Evolutionary conservation across 2,797 vertebrate species (phyloP).

Genomic region (Ispidina picta): DNA sequence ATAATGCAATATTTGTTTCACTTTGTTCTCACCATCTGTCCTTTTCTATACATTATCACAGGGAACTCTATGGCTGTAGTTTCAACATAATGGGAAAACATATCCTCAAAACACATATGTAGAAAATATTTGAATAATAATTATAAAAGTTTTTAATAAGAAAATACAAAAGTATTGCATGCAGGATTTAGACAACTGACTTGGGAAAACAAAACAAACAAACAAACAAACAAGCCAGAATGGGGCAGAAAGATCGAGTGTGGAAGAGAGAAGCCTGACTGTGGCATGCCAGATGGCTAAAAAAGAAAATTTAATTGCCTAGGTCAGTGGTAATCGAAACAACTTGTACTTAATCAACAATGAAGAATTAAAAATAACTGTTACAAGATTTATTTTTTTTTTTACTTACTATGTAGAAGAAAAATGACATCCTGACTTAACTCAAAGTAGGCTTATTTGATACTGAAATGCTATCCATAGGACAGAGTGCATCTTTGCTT

Average conservation of each 20-base stretch:
- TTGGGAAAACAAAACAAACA: neutral
- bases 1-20: neutral
- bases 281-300: neutral
- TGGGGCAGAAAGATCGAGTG: neutral
- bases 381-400: neutral
- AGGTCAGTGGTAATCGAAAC: neutral
- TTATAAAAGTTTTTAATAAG: neutral
- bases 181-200: neutral
- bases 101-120: neutral
- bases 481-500: neutral
- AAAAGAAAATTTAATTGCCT: neutral
- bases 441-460: neutral
- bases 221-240: neutral
- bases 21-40: conserved; percentile 18
- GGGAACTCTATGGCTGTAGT: neutral
- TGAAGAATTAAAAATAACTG: neutral
- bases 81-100: neutral
- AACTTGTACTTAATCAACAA: neutral
- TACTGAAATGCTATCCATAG: neutral
- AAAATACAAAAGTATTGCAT: neutral
- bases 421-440: neutral
- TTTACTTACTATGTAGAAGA: neutral
- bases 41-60: neutral
- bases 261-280: neutral
- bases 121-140: neutral